Evolutionary conservation across 2,113 vertebrate species (phyloP).

Genomic region (Micromys minutus): DNA sequence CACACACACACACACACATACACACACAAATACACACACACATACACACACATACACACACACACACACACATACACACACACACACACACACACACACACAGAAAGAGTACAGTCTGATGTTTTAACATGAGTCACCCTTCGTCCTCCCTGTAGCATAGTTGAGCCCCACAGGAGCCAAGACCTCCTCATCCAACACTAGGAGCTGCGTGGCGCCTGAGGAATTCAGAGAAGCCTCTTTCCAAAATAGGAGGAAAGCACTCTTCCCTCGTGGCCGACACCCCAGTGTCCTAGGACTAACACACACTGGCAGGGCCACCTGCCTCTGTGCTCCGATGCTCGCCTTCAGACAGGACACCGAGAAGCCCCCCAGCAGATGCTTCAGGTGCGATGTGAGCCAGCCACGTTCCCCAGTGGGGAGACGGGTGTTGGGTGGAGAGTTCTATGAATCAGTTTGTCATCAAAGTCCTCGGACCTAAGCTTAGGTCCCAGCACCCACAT

Average conservation of each 20-base stretch:
- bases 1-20: too few species aligned
- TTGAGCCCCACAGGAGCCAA: neutral
- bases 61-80: too few species aligned
- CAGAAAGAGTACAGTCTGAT: neutral
- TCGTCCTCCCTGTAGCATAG: too few species aligned
- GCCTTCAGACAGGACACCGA: neutral
- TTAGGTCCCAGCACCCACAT: neutral
- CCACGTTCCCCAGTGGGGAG: neutral
- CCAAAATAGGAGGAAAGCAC: neutral
- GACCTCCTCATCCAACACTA: too few species aligned
- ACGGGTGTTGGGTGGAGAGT: neutral
- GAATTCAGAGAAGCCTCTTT: constrained; percentile 25
- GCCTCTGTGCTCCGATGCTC: neutral
- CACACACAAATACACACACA: too few species aligned
- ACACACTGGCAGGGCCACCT: neutral
- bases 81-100: too few species aligned
- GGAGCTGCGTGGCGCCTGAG: neutral
- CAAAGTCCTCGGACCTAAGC: neutral
- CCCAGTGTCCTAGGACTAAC: neutral
- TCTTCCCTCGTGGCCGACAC: neutral
- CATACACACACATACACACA: too few species aligned
- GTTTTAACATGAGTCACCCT: too few species aligned
- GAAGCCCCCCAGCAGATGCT: neutral
- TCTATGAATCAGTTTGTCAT: neutral
- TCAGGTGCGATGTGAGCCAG: neutral